phyloP scores from a whole-genome alignment of 2,797 vertebrate species.

The Danio kyathit region DNA sequence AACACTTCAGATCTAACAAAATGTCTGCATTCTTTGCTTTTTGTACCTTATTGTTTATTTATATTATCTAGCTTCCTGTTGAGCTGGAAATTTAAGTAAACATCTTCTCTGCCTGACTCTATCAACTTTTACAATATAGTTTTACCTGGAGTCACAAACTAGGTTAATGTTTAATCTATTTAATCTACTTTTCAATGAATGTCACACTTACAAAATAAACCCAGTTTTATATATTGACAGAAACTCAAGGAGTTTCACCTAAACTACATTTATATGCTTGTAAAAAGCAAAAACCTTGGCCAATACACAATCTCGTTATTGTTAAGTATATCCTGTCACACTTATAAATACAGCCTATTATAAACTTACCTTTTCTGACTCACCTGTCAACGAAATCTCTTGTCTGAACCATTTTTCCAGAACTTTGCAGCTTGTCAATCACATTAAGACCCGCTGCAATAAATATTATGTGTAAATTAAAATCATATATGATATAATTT shows the following conservation, averaged over 20 bases:
- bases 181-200: neutral
- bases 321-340: too few species aligned
- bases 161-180: neutral
- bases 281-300: too few species aligned
- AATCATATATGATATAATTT: neutral
- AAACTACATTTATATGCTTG: too few species aligned
- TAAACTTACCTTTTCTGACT: constrained; percentile 1
- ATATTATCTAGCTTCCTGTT: neutral
- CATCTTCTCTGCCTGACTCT: neutral
- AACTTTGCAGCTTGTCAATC: neutral
- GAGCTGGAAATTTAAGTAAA: neutral
- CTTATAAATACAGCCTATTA: neutral
- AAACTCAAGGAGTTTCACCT: too few species aligned
- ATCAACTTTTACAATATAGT: neutral
- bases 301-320: too few species aligned
- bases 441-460: neutral
- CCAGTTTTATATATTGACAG: too few species aligned
- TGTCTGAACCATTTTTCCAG: neutral
- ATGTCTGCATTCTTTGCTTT: neutral
- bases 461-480: neutral
- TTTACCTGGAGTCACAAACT: too few species aligned
- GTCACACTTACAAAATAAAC: neutral
- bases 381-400: neutral
- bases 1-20: neutral
- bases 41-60: neutral